Percentiles rank a stretch among this genome's conserved stretches.
phyloP scores from a whole-genome alignment of 2,888 invertebrate genomes.

The Drosophila conformis region DNA sequence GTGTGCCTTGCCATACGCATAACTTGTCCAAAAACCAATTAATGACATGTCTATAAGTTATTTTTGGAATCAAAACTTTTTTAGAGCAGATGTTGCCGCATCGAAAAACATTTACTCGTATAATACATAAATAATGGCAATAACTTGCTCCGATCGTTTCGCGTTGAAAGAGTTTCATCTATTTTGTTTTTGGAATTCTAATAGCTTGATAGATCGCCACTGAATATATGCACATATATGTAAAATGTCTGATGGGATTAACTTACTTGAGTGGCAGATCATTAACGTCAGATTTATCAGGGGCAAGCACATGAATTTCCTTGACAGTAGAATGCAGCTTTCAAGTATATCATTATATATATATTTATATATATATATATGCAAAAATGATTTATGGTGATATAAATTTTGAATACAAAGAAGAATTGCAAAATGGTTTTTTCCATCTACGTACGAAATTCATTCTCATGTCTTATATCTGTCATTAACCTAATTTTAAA shows the following conservation, averaged over 20 bases:
- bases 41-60: slow-evolving; percentile 64
- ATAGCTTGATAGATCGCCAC: slow-evolving; percentile 3
- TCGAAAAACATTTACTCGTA: slow-evolving; percentile 9
- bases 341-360: neutral
- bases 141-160: slow-evolving; percentile 20
- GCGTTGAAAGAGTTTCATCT: neutral
- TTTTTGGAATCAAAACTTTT: slow-evolving; percentile 77
- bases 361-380: neutral
- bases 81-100: slow-evolving; percentile 54
- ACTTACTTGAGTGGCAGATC: neutral
- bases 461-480: neutral
- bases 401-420: neutral
- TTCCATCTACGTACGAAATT: neutral
- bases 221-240: too few species aligned
- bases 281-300: slow-evolving; percentile 8
- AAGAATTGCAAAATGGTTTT: neutral
- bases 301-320: neutral
- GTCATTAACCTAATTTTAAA: neutral
- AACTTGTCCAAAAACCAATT: slow-evolving; percentile 75
- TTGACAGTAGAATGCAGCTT: neutral
- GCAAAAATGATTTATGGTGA: neutral
- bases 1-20: slow-evolving; percentile 32
- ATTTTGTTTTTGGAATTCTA: neutral
- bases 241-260: neutral
- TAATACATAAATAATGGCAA: slow-evolving; percentile 35